These are phyloP conservation scores for Trematomus loennbergii DNA, from an alignment of 2,113 vertebrate species.

Conservation along the genomic window DNA sequence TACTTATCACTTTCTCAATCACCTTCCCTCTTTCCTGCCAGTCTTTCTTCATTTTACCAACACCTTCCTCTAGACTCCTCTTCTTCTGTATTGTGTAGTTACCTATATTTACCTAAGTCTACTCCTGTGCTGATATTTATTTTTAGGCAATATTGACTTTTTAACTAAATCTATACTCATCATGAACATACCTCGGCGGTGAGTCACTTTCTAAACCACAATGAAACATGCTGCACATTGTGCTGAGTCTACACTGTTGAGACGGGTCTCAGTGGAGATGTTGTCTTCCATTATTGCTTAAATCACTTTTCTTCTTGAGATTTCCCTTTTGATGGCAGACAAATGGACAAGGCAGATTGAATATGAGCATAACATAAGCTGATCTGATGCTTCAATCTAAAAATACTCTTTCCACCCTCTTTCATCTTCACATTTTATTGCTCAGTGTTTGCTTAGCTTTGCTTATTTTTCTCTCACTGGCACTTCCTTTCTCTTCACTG, in stretches of 20 bases:
- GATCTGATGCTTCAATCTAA: constrained; percentile 30
- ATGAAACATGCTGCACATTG: background rate
- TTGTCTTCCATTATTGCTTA: background rate
- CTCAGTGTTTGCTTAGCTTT: constrained; percentile 24
- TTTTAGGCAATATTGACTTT: background rate
- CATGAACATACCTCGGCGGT: background rate
- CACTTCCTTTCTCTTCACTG: constrained; percentile 73
- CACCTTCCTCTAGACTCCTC: background rate
- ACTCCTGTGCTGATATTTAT: background rate
- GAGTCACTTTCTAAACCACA: background rate
- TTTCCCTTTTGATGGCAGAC: constrained; percentile 1
- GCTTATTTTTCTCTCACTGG: constrained; percentile 32
- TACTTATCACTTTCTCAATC: constrained; percentile 25
- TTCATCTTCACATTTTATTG: constrained; percentile 12
- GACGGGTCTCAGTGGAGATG: background rate
- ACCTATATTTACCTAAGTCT: background rate
- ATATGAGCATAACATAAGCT: constrained; percentile 11
- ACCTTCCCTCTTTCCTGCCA: background rate
- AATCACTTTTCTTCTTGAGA: constrained; percentile 1
- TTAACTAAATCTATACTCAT: background rate
- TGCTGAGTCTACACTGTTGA: constrained; percentile 7
- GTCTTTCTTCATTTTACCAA: constrained; percentile 13
- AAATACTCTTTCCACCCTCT: constrained; percentile 31
- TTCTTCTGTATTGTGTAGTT: background rate
- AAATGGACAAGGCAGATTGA: constrained; percentile 17